Conservation (phyloP, 1,140 invertebrate genomes). For the Hypothenemus hampei region DNA sequence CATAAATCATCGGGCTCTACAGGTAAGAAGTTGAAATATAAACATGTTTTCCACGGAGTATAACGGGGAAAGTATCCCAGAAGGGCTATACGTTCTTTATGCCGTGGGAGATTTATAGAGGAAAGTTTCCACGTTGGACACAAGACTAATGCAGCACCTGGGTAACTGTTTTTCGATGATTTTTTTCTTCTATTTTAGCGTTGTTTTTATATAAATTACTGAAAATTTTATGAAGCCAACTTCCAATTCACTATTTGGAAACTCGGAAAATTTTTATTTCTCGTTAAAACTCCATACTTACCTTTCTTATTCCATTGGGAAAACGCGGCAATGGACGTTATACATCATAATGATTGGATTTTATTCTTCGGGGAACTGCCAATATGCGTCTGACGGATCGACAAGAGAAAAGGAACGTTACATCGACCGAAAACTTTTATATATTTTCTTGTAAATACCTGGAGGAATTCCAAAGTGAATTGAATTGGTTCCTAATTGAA, state of each 20-base stretch:
- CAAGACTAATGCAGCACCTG: slow-evolving; percentile 29
- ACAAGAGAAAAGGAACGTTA: slow-evolving; percentile 20
- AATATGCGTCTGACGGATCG: slow-evolving; percentile 21
- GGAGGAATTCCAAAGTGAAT: slow-evolving; percentile 13
- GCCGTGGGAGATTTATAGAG: slow-evolving; percentile 26
- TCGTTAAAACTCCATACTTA: slow-evolving; percentile 12
- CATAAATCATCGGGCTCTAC: slow-evolving; percentile 27
- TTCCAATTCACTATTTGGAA: too few relatives aligned
- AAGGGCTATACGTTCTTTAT: slow-evolving; percentile 30
- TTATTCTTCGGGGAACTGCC: slow-evolving; percentile 22
- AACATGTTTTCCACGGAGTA: slow-evolving; percentile 30
- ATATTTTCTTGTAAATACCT: slow-evolving; percentile 17
- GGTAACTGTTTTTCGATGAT: too few relatives aligned
- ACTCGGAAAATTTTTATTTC: slow-evolving; percentile 18
- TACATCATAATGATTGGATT: slow-evolving; percentile 28
- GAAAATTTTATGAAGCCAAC: too few relatives aligned
- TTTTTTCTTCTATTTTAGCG: too few relatives aligned
- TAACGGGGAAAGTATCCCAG: slow-evolving; percentile 19
- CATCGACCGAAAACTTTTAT: slow-evolving; percentile 10
- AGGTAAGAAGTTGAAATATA: slow-evolving; percentile 31
- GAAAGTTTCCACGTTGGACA: slow-evolving; percentile 25
- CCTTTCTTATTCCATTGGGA: slow-evolving; percentile 6
- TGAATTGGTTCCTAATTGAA: slow-evolving; percentile 20
- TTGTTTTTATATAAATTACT: too few relatives aligned
- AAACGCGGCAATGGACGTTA: slow-evolving; percentile 17